Base-by-base conservation (phyloP, 2,888 invertebrate genomes). In the Mimas tiliae region DNA sequence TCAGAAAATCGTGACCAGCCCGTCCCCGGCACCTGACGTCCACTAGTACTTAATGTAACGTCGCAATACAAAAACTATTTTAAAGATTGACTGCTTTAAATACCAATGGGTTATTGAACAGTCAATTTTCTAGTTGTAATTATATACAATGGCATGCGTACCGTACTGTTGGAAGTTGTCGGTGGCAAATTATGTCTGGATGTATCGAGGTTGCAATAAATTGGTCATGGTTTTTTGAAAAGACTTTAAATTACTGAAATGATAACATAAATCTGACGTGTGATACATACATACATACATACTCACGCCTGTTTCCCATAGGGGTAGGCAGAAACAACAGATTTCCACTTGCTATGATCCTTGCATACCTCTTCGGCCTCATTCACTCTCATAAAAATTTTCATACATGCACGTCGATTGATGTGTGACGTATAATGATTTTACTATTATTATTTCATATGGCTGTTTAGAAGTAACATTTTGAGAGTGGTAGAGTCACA, bases 1-100 rank as follows among this genome's bases (percentile, higher is more conserved):
- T 91, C 91, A 91, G 86, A 87, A 84, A 92, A 85, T 93, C 93
- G 93, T 93, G 93, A 93, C 93, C 85, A 77, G 90, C 83, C 86
- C 91, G 85, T 87, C 91, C 91, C 91, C 76, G 70, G 86, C 91
- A 93, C 93, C 92, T 93, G 92, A 93, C 91, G 87, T 88, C 87
- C 85, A 81, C 85, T 83, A 81, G 86, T 86, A 84, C 84, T 88
- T 90, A 90, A 90, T 89, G 86, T 87, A 89, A 85, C 86, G 81
- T 82, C 84, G 77, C 80, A 65, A 21, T 58, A 65, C 65, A 65
- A 65, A 58, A 65, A 65, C 48, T 58, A 33, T 65, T 65, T 58
- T 58, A 55, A 48, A 48, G 48, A 48, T 55, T 64, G 65, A 58
- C 34, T 65, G 58, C 58, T 58, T 58, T 58, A 58, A 58, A 58